Evolutionary conservation across 2,797 vertebrate genomes (phyloP).

Genomic region (Botia kubotai): DNA sequence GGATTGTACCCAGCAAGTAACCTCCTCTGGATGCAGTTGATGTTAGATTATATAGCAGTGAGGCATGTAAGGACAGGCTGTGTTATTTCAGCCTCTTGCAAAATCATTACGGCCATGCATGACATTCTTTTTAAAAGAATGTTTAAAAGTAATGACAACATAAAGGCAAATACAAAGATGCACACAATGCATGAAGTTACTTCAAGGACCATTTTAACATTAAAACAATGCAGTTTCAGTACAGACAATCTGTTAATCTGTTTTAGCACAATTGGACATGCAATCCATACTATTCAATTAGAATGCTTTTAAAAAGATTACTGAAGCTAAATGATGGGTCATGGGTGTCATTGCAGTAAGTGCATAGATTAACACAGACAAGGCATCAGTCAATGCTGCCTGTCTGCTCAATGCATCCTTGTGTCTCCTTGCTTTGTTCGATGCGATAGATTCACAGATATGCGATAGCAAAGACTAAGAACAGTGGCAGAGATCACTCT

Average conservation of each 20-base stretch:
- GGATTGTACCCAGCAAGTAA: background rate
- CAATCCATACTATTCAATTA: conserved; percentile 2
- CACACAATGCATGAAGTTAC: background rate
- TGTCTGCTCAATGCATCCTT: conserved; percentile 12
- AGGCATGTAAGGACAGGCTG: conserved; percentile 21
- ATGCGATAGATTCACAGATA: conserved; percentile 6
- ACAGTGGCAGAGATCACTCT: background rate
- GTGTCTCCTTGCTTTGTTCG: conserved; percentile 13
- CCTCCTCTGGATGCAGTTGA: conserved; percentile 1
- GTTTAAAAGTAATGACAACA: background rate
- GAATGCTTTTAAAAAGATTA: conserved; percentile 14
- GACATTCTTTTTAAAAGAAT: background rate
- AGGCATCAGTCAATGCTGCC: conserved; percentile 19
- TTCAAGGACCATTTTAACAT: background rate
- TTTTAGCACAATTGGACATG: conserved; percentile 3
- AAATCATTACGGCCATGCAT: conserved; percentile 17
- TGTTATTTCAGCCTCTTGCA: conserved; percentile 8
- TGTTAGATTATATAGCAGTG: background rate
- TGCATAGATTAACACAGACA: conserved; percentile 35
- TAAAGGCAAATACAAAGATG: background rate
- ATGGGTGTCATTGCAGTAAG: conserved; percentile 29
- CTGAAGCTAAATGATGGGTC: background rate
- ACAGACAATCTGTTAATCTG: conserved; percentile 1
- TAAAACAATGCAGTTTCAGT: background rate
- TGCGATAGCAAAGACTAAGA: background rate